These are phyloP conservation scores for Gallirallus australis DNA, from an alignment of 2,797 vertebrate genomes.

Conservation along the genomic window DNA sequence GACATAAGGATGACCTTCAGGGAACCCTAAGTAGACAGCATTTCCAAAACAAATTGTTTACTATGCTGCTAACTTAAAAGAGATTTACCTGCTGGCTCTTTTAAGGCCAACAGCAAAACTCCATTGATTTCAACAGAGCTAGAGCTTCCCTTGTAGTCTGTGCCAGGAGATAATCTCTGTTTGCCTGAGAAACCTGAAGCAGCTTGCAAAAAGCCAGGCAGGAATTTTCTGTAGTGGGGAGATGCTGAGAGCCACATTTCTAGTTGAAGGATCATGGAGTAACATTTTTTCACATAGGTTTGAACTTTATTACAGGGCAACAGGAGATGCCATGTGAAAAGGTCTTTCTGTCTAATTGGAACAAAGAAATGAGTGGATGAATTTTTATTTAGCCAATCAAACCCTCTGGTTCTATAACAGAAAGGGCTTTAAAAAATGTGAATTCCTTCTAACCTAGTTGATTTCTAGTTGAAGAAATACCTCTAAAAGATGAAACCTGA, in stretches of 20 bases:
- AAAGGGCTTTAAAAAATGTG: not conserved
- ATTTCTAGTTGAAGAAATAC: not conserved
- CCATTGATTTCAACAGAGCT: not conserved
- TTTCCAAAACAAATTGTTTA: not conserved
- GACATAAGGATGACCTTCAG: not conserved
- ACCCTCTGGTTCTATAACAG: not conserved
- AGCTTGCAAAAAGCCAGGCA: not conserved
- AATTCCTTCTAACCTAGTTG: not conserved
- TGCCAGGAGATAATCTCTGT: not conserved
- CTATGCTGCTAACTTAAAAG: not conserved
- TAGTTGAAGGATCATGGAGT: not conserved
- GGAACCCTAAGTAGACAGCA: not conserved
- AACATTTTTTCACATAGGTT: not conserved
- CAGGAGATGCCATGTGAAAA: not conserved
- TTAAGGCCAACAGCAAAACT: not conserved
- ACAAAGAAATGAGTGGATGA: not conserved
- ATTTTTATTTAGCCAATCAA: not conserved
- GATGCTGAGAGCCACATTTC: not conserved
- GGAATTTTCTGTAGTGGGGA: not conserved
- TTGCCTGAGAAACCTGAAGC: not conserved
- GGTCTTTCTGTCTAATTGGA: not conserved
- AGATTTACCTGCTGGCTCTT: not conserved
- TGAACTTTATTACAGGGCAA: not conserved
- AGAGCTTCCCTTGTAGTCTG: not conserved
- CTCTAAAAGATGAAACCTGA: not conserved